Evolutionary conservation across 2,113 vertebrate genomes (phyloP), one percentile per base, ranked within the genome.

Genomic region (Maccullochella peelii): DNA sequence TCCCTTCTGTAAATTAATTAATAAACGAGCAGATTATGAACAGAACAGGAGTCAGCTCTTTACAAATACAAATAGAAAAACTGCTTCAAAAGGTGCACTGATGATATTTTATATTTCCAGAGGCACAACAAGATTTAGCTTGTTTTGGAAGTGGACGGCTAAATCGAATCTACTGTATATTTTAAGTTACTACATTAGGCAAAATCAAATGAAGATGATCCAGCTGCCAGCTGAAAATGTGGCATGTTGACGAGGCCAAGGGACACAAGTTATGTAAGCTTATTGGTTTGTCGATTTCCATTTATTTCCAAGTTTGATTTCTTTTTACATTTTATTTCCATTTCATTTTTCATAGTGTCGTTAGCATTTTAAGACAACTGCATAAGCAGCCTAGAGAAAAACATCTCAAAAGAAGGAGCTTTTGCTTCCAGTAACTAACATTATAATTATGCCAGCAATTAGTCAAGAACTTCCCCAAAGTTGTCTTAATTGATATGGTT

Each of bases 111-210:
- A 38, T 25, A 47, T 74, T 73, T 80, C 54, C 38, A 78, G 73
- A 47, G 4, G 40, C 27, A 47, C 15, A 58, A 83, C 72, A 69
- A 44, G 15, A 57, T 58, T 66, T 36, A 5, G 23, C 77, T 79
- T 87, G 77, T 86, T 93, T 71, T 79, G 71, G 44, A 89, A 47
- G 30, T 36, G 23, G 33, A 77, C 9, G 72, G 77, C 84, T 62
- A 79, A 93, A 92, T 92, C 40, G 5, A 86, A 92, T 93, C 55
- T 79, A n/a, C n/a, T n/a, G n/a, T n/a, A 79, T 81, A 80, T 85
- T 92, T 90, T 88, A 69, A 87, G 80, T 92, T 89, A 93, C 50
- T 18, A 57, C 70, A 82, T 89, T 86, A 91, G 80, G 38, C 18
- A 20, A 83, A 90, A 93, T 91, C 78, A 78, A 89, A 89, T 89